Conservation (phyloP, 1,140 invertebrate genomes). For the Neodiprion lecontei region DNA sequence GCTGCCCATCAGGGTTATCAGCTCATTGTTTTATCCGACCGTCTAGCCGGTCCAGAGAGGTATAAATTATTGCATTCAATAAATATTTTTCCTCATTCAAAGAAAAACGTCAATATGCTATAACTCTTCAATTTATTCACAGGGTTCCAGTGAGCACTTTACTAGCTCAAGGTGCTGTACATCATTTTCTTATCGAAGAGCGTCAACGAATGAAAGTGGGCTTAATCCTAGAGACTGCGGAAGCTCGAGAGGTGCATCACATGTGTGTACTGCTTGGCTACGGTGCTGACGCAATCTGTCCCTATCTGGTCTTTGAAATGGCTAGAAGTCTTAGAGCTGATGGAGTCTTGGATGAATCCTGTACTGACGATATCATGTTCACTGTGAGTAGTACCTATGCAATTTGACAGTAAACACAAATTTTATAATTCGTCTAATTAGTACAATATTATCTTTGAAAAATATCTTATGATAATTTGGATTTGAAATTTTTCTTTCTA, state of each 20-base stretch:
- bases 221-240: constrained; percentile 91
- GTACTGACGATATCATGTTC: constrained; percentile 87
- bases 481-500: constrained; percentile 36
- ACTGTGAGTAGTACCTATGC: constrained; percentile 68
- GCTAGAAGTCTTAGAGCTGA: constrained; percentile 82
- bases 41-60: constrained; percentile 73
- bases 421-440: background rate
- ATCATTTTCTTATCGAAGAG: constrained; percentile 95
- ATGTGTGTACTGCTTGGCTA: constrained; percentile 96
- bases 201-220: constrained; percentile 96
- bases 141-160: constrained; percentile 84
- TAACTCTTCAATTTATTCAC: constrained; percentile 26
- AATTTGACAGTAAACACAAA: constrained; percentile 17
- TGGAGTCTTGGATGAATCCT: constrained; percentile 75
- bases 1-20: constrained; percentile 85
- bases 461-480: background rate
- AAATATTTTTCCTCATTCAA: constrained; percentile 17
- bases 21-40: constrained; percentile 89
- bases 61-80: constrained; percentile 33
- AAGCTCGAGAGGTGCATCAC: constrained; percentile 96
- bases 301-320: constrained; percentile 96
- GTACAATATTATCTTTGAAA: background rate
- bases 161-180: constrained; percentile 89
- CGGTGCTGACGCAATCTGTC: constrained; percentile 97
- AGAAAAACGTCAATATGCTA: constrained; percentile 1